Base-by-base conservation (phyloP, 2,888 invertebrate genomes). In the Stenolophus ochropezus region DNA sequence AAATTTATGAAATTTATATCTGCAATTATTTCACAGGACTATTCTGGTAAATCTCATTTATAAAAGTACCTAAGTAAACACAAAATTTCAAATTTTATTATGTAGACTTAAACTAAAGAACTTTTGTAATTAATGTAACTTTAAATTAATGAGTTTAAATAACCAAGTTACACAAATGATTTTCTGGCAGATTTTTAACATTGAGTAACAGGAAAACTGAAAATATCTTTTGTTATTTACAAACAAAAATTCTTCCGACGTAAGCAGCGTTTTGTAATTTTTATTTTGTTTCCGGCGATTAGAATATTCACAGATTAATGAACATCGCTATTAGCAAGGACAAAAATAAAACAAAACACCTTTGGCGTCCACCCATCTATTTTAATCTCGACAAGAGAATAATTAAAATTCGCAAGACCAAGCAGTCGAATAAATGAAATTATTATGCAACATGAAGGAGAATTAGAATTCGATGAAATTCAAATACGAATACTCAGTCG, bases 391-490 rank as follows among this genome's bases (percentile, higher is more conserved):
- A 61, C 23, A 23, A 14, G 25, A 61, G 61, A 14, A 25, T 61
- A 61, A 61, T 61, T 61, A 61, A 61, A 61, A 61, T 61, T 61
- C 61, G 25, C n/a, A 25, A 23, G 27, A 6, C 33, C 18, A 69
- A 69, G 69, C 11, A 42, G 33, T 42, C 42, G 69, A 21, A 42
- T 69, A 69, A 65, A 33, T 69, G 42, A 47, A 69, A 69, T 69
- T 69, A 69, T 69, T 69, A 69, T 69, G 69, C 69, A 47, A 33
- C 69, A 56, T 61, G 78, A 61, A 78, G 23, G 42, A 5, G 27
- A 77, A 77, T 61, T 77, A 58, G 42, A 42, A 56, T 61, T 61
- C 33, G 56, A 77, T 58, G 27, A 77, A 56, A 77, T 77, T 33
- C 58, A 78, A 65, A 65, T 47, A 16, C 74, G 33, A n/a, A n/a